These are phyloP conservation scores for Leptura quadrifasciata DNA, from an alignment of 2,888 invertebrate species.

Conservation along the genomic window DNA sequence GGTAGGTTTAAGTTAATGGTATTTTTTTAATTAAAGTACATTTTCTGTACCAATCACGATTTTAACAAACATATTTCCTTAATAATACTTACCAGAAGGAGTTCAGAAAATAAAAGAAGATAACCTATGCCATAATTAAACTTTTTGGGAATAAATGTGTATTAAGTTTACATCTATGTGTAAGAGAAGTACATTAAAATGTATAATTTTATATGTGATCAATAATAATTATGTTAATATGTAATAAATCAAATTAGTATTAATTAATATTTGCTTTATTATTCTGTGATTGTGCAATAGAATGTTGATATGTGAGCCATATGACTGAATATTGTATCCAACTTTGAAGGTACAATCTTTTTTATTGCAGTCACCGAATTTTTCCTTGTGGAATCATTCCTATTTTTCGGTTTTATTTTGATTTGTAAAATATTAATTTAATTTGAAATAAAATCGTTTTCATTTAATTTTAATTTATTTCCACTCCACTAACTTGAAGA, in stretches of 20 bases:
- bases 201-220: conserved; percentile 55
- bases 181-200: conserved; percentile 47
- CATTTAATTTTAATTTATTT: not conserved
- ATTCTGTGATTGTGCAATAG: conserved; percentile 5
- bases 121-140: conserved; percentile 55
- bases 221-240: conserved; percentile 40
- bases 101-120: conserved; percentile 73
- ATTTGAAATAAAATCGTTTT: not conserved
- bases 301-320: not conserved
- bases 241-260: conserved; percentile 45
- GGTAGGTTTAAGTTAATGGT: too few species aligned
- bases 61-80: conserved; percentile 67
- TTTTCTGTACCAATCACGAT: not conserved
- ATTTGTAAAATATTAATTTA: not conserved
- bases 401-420: not conserved
- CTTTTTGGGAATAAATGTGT: not conserved
- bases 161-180: conserved; percentile 28
- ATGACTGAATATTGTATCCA: not conserved
- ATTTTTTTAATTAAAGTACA: too few species aligned
- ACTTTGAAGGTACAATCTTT: not conserved
- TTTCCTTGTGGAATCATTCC: not conserved
- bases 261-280: conserved; percentile 20
- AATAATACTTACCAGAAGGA: conserved; percentile 72
- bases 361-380: conserved; percentile 7
- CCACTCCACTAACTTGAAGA: not conserved